phyloP scores from a whole-genome alignment of 1,140 invertebrate species.

The Orussus abietinus region DNA sequence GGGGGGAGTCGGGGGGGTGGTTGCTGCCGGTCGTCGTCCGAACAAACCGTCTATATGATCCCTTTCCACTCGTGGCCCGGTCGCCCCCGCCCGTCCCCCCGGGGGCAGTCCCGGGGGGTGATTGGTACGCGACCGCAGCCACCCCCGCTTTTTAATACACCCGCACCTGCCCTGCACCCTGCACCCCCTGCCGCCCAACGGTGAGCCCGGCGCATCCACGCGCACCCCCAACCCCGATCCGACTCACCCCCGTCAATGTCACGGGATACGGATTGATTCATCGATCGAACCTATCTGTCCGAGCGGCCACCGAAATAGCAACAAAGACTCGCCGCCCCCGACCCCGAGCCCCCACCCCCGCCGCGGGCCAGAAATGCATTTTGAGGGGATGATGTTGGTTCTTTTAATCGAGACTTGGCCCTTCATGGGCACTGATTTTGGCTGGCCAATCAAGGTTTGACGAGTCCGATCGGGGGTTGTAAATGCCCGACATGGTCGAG shows the following conservation, averaged over 20 bases:
- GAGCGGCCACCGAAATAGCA: slow-evolving; percentile 35
- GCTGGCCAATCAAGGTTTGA: no score
- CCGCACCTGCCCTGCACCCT: slow-evolving; percentile 35
- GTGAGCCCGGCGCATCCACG: slow-evolving; percentile 25
- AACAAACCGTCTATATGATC: slow-evolving; percentile 37
- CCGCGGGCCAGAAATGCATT: no score
- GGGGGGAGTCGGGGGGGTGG: slow-evolving; percentile 34
- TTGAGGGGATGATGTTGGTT: no score
- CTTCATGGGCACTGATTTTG: no score
- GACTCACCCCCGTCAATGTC: slow-evolving; percentile 33
- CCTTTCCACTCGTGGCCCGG: no score
- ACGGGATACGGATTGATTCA: slow-evolving; percentile 43
- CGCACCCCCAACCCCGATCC: slow-evolving; percentile 12
- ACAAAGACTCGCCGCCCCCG: slow-evolving; percentile 34
- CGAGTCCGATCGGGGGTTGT: no score
- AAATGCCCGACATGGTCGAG: no score
- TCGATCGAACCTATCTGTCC: slow-evolving; percentile 39
- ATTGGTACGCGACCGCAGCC: slow-evolving; percentile 46
- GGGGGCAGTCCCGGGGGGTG: slow-evolving; percentile 34
- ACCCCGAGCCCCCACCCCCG: slow-evolving; percentile 18
- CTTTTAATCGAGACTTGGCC: no score
- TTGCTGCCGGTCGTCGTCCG: no score
- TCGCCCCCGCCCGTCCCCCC: slow-evolving; percentile 25
- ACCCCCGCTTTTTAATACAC: slow-evolving; percentile 45
- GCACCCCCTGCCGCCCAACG: no score